Percentiles rank a stretch among this genome's conserved stretches.
These are phyloP conservation scores for Columba guinea DNA, from an alignment of 2,797 vertebrate genomes.

Conservation along the genomic window DNA sequence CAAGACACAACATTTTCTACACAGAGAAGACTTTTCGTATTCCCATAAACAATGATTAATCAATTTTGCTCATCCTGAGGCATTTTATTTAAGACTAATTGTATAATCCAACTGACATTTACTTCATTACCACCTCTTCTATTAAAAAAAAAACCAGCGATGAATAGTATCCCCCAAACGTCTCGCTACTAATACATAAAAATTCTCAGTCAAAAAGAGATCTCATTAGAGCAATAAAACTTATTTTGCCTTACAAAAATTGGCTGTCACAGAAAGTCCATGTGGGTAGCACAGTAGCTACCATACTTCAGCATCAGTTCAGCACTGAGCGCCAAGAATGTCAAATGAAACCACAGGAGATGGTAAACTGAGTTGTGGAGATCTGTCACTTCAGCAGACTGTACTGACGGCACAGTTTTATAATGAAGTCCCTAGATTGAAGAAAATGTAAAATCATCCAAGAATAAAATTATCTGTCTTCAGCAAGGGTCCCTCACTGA, in stretches of 20 bases:
- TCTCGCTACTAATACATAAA: not conserved
- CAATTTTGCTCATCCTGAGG: not conserved
- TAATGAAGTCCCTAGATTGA: not conserved
- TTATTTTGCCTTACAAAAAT: not conserved
- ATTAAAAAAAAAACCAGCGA: not conserved
- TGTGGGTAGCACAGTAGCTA: not conserved
- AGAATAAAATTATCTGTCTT: not conserved
- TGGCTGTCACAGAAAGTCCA: not conserved
- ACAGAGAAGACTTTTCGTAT: not conserved
- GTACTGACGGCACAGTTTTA: fast-evolving
- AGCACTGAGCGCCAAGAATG: not conserved
- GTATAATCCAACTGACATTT: not conserved
- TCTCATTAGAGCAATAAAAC: not conserved
- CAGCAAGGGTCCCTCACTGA: not conserved
- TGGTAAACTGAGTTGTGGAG: not conserved
- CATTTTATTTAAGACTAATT: not conserved
- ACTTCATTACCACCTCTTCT: not conserved
- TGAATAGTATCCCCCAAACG: not conserved
- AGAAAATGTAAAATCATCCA: not conserved
- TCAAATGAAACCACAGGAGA: not conserved
- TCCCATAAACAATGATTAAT: not conserved
- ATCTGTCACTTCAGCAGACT: not conserved
- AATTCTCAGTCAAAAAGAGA: not conserved
- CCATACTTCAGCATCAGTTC: not conserved
- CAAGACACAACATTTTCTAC: not conserved